phyloP scores from a whole-genome alignment of 23 tunicate genomes.

The Phallusia fumigata region DNA sequence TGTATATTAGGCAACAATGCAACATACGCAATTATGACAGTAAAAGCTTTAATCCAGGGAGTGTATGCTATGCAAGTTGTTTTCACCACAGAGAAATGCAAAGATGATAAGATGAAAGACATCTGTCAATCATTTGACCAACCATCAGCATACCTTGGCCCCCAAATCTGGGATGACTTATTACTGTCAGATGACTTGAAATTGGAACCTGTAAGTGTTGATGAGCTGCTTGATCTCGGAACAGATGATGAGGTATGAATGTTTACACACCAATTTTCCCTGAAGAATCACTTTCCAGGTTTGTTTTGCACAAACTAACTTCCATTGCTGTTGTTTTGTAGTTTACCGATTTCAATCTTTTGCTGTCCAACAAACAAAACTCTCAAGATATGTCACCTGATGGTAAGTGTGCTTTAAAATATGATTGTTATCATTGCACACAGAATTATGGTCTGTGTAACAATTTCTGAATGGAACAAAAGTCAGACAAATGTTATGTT shows the following conservation, averaged over 20 bases:
- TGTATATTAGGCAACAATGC: too few relatives aligned
- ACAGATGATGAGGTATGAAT: slow-evolving; percentile 39
- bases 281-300: too few relatives aligned
- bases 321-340: not conserved
- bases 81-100: slow-evolving; percentile 44
- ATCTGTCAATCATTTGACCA: slow-evolving; percentile 33
- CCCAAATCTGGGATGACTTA: slow-evolving; percentile 90
- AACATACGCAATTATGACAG: too few relatives aligned
- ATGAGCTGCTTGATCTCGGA: slow-evolving; percentile 57
- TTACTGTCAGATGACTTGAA: slow-evolving; percentile 69
- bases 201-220: slow-evolving; percentile 85
- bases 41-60: too few relatives aligned
- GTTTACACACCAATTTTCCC: slow-evolving; percentile 13
- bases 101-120: slow-evolving; percentile 50
- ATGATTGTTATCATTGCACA: too few relatives aligned
- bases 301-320: not conserved
- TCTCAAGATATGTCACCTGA: not conserved
- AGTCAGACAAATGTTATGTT: too few relatives aligned
- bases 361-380: not conserved
- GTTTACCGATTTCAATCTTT: not conserved
- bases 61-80: too few relatives aligned
- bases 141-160: slow-evolving; percentile 84
- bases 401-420: not conserved
- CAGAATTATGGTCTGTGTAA: too few relatives aligned
- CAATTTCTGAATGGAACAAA: too few relatives aligned